phyloP scores from a whole-genome alignment of 2,888 invertebrate species.

The Drosophila anomalata region DNA sequence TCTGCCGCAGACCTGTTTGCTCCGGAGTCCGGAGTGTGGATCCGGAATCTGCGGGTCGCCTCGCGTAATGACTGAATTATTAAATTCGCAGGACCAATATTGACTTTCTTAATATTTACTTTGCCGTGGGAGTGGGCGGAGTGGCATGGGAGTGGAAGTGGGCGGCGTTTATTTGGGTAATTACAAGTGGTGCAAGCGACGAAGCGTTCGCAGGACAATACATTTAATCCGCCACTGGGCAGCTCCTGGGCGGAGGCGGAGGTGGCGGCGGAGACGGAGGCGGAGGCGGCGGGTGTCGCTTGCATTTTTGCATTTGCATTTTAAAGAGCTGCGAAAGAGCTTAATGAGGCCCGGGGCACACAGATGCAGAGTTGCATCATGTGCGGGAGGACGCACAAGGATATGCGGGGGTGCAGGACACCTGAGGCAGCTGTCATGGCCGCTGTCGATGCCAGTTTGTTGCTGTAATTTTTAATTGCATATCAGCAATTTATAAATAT shows the following conservation, averaged over 20 bases:
- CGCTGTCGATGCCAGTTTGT: constrained; percentile 15
- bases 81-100: background rate
- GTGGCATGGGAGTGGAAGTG: background rate
- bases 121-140: background rate
- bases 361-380: background rate
- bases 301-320: constrained; percentile 16
- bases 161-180: background rate
- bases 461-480: constrained; percentile 67
- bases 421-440: constrained; percentile 51
- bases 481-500: constrained; percentile 61
- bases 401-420: constrained; percentile 3
- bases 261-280: no score
- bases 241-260: background rate
- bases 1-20: background rate
- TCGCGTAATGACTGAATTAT: background rate
- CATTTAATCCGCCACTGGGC: constrained; percentile 1
- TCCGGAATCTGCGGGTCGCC: background rate
- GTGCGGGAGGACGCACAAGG: background rate
- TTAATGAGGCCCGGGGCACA: background rate
- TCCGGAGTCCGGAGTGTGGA: background rate
- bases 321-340: constrained; percentile 31
- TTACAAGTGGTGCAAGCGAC: background rate
- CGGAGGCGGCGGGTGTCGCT: no score
- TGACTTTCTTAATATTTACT: background rate
- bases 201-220: constrained; percentile 1